These are phyloP conservation scores for Lophius piscatorius DNA, from an alignment of 2,113 vertebrate species.

Conservation along the genomic window DNA sequence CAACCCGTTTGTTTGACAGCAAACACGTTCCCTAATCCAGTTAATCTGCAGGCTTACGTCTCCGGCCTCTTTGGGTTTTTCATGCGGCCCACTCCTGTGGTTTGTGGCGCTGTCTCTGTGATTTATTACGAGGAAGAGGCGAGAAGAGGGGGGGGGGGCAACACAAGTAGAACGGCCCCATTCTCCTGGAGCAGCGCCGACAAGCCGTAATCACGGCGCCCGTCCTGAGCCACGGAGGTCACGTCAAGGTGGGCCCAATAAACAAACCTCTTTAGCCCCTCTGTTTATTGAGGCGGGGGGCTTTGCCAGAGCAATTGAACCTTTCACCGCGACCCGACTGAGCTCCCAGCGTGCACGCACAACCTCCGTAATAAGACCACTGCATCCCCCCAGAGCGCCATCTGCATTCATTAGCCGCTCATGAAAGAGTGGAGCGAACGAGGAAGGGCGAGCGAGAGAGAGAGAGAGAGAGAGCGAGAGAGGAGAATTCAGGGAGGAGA, in stretches of 20 bases:
- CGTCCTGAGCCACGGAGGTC: conserved; percentile 75
- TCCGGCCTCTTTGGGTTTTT: conserved; percentile 25
- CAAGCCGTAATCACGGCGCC: conserved; percentile 76
- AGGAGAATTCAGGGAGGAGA: conserved; percentile 31
- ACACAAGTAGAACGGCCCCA: conserved; percentile 29
- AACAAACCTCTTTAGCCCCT: conserved; percentile 82
- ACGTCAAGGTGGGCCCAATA: conserved; percentile 77
- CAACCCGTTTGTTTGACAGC: conserved; percentile 38
- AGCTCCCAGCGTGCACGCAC: conserved; percentile 51
- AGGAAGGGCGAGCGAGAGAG: conserved; percentile 19
- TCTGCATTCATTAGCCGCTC: conserved; percentile 76
- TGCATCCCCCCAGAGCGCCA: conserved; percentile 63
- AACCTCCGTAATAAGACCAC: conserved; percentile 71
- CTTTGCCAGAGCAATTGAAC: conserved; percentile 69
- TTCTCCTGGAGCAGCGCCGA: conserved; percentile 51
- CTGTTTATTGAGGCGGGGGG: conserved; percentile 73
- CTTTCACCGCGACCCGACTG: conserved; percentile 59
- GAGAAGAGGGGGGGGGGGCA: conserved; percentile 6
- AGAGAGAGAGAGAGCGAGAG: conserved; percentile 20
- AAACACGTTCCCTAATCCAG: conserved; percentile 50
- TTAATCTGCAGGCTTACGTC: conserved; percentile 33
- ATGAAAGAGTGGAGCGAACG: conserved; percentile 60
- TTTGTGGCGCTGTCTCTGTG: conserved; percentile 51
- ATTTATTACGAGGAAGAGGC: conserved; percentile 68
- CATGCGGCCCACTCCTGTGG: conserved; percentile 33